Percentiles rank a stretch among this genome's conserved stretches.
Conservation (phyloP, 64 coral and sea anemone genomes). For the Montipora efflorescens region DNA sequence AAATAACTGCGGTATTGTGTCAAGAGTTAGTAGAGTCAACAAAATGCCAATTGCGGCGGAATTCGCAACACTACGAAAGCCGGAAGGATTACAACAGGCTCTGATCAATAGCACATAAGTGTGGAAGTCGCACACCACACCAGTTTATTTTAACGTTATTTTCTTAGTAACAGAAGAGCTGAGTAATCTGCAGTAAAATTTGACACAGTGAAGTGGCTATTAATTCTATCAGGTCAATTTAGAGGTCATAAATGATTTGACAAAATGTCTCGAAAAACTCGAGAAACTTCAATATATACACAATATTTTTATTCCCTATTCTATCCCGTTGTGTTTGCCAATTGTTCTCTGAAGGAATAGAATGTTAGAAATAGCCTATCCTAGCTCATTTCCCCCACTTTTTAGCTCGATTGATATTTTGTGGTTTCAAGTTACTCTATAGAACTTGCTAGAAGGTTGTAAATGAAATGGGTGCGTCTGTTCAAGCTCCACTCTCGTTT, state of each 20-base stretch:
- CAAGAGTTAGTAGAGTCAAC: background rate
- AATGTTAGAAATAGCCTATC: background rate
- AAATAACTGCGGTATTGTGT: background rate
- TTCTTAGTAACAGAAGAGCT: background rate
- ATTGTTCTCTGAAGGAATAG: background rate
- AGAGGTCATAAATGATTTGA: background rate
- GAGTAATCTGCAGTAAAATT: background rate
- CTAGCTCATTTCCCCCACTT: background rate
- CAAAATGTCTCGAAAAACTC: too few relatives aligned
- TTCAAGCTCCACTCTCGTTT: too few relatives aligned
- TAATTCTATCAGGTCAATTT: background rate
- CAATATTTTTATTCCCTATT: background rate
- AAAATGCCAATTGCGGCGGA: background rate
- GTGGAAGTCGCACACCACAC: background rate
- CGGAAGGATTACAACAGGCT: background rate
- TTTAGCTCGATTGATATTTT: background rate
- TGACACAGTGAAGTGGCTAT: background rate
- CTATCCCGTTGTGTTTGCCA: background rate
- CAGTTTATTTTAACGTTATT: conserved; percentile 22
- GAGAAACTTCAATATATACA: background rate
- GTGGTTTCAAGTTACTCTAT: background rate
- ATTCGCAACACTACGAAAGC: background rate
- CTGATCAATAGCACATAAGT: background rate
- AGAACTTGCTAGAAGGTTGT: background rate
- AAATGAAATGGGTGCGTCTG: background rate